phyloP scores from a whole-genome alignment of 2,797 vertebrate species.

The Nyctalus aviator region DNA sequence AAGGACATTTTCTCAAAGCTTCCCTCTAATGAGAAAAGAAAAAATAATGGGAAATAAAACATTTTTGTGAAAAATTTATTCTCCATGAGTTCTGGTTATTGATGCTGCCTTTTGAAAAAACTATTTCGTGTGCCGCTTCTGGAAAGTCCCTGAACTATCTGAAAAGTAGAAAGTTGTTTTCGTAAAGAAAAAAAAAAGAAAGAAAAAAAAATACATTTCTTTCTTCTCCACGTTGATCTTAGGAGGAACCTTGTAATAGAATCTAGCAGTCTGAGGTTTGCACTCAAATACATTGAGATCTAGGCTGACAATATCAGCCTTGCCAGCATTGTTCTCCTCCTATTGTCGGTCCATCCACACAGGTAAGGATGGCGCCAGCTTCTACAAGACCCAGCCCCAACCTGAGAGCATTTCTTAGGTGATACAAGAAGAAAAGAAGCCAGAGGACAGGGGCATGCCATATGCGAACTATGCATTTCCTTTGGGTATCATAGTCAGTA shows the following conservation, averaged over 20 bases:
- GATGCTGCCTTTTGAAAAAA: background rate
- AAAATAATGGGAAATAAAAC: constrained; percentile 51
- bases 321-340: background rate
- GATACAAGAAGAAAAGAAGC: background rate
- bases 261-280: background rate
- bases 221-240: background rate
- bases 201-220: background rate
- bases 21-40: constrained; percentile 22
- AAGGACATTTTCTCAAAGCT: constrained; percentile 31
- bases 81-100: background rate
- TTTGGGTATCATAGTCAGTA: background rate
- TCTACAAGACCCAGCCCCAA: background rate
- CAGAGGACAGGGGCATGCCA: background rate
- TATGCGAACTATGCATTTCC: background rate
- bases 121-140: background rate
- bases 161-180: background rate
- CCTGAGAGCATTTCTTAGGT: background rate
- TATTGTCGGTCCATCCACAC: background rate
- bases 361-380: background rate
- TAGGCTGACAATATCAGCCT: background rate
- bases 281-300: background rate
- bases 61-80: background rate
- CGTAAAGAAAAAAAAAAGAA: background rate
- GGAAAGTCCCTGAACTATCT: background rate
- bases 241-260: background rate